Evolutionary conservation across 2,888 invertebrate genomes (phyloP).

Genomic region (Netelia virgata): DNA sequence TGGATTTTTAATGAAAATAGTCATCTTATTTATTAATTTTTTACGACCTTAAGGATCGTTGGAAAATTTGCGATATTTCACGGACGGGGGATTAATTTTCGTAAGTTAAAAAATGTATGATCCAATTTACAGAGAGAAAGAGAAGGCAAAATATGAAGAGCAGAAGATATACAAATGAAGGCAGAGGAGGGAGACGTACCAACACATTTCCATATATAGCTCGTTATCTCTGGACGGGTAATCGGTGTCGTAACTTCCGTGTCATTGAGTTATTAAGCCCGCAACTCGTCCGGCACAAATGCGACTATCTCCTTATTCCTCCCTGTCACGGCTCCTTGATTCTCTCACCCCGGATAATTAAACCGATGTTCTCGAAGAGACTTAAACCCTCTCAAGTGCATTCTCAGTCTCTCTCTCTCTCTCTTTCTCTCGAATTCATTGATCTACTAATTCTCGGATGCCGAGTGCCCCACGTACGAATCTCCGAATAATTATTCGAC

Average conservation of each 20-base stretch:
- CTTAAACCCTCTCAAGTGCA: constrained; percentile 53
- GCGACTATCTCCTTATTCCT: constrained; percentile 11
- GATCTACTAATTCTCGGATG: constrained; percentile 19
- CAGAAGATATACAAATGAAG: constrained; percentile 33
- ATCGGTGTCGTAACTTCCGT: constrained; percentile 64
- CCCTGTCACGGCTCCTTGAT: constrained; percentile 27
- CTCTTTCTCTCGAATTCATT: constrained; percentile 1
- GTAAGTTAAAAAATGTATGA: no score
- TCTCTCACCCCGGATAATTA: constrained; percentile 56
- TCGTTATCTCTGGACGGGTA: constrained; percentile 55
- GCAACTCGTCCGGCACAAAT: constrained; percentile 42
- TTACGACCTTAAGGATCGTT: no score
- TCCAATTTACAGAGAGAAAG: not conserved
- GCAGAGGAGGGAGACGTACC: constrained; percentile 20
- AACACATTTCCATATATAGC: constrained; percentile 48
- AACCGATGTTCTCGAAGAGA: constrained; percentile 60
- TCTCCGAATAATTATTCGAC: constrained; percentile 53
- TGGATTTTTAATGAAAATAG: no score
- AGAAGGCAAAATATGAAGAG: constrained; percentile 24
- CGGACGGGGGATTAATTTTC: no score
- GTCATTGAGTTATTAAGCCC: constrained; percentile 63
- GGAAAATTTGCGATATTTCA: no score
- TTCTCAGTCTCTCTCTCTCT: constrained; percentile 34
- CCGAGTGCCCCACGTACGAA: constrained; percentile 26
- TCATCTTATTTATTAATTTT: no score